These are phyloP conservation scores for Sorex maritimensis DNA, from an alignment of 2,797 vertebrate genomes.

Conservation along the genomic window DNA sequence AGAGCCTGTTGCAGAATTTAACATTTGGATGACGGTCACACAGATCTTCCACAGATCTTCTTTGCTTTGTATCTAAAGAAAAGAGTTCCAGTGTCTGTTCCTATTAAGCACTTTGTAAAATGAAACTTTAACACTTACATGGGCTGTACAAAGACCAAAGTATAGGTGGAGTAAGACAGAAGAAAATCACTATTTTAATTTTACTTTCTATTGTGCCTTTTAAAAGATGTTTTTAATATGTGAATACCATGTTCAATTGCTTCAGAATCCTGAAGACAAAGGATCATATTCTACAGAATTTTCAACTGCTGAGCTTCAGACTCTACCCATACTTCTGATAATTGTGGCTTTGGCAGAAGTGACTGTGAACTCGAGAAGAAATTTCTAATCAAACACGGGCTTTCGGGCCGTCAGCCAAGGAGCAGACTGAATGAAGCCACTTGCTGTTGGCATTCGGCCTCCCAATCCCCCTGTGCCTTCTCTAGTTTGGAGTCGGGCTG, in stretches of 20 bases:
- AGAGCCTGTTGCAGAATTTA: not conserved
- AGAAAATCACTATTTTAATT: not conserved
- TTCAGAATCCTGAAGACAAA: constrained; percentile 10
- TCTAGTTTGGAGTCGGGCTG: not conserved
- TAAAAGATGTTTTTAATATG: not conserved
- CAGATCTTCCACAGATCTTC: not conserved
- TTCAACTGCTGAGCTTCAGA: not conserved
- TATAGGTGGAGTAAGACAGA: constrained; percentile 6
- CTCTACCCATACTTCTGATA: constrained; percentile 16
- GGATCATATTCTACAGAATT: not conserved
- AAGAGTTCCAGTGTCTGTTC: not conserved
- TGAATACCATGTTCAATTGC: not conserved
- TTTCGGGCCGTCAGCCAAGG: constrained; percentile 51
- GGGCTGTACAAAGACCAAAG: not conserved
- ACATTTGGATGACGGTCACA: not conserved
- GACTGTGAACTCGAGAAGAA: constrained; percentile 32
- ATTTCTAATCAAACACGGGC: not conserved
- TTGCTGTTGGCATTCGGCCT: not conserved
- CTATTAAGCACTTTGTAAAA: too few relatives aligned
- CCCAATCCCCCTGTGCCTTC: not conserved
- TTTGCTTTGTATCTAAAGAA: not conserved
- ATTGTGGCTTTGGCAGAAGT: not conserved
- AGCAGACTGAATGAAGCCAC: not conserved
- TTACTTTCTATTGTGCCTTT: not conserved
- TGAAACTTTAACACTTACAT: not conserved